A percentile compares a stretch with the other conserved stretches of the same genome.
Conservation (phyloP, 2,113 vertebrate genomes). For the Ibidorhyncha struthersii region DNA sequence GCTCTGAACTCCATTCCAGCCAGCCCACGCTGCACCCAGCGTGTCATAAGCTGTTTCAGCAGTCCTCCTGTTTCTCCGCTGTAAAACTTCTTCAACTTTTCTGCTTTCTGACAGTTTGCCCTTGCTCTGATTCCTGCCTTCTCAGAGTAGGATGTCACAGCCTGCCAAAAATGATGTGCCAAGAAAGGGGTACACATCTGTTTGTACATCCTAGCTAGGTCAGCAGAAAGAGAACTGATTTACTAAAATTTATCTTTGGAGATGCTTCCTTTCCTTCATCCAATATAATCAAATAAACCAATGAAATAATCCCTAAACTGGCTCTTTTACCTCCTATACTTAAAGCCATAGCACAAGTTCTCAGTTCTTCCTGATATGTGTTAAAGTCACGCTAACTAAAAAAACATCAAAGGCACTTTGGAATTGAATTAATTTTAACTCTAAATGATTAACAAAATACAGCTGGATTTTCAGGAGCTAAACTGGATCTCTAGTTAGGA, state of each 20-base stretch:
- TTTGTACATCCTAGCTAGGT: background rate
- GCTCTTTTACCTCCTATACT: background rate
- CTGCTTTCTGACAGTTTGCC: conserved; percentile 13
- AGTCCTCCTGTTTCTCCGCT: background rate
- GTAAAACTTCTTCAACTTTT: background rate
- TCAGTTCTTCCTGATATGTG: background rate
- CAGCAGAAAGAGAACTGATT: background rate
- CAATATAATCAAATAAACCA: background rate
- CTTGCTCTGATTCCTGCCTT: conserved; percentile 14
- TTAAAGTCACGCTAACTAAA: background rate
- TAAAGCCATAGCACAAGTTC: background rate
- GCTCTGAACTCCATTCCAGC: conserved; percentile 6
- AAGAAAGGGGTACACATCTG: conserved; percentile 6
- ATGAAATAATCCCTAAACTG: background rate
- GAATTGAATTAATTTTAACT: background rate
- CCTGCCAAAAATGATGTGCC: background rate
- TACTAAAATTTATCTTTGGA: background rate
- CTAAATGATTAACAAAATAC: background rate
- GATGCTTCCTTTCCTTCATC: background rate
- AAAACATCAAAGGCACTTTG: background rate
- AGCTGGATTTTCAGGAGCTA: background rate
- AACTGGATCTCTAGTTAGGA: background rate
- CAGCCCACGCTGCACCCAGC: background rate
- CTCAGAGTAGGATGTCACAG: background rate
- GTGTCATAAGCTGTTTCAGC: background rate